phyloP scores from a whole-genome alignment of 2,797 vertebrate species.

The Melanotaenia nigrans region DNA sequence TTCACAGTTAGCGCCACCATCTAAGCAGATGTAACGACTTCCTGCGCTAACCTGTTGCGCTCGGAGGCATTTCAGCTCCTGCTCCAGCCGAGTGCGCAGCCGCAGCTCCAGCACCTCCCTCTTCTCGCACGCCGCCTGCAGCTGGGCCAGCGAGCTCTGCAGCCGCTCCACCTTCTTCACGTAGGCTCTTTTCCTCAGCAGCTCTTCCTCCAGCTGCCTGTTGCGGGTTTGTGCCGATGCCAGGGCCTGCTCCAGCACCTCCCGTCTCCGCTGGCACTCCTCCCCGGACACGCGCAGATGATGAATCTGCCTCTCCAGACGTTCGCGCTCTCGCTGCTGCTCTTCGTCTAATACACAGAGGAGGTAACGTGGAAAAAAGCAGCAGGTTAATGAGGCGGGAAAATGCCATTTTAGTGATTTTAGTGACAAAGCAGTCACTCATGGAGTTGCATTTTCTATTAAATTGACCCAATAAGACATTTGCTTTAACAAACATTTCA shows the following conservation, averaged over 20 bases:
- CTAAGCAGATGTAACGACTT: neutral
- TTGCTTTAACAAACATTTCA: slow-evolving; percentile 25
- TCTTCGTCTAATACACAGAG: slow-evolving; percentile 85
- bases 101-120: slow-evolving; percentile 91
- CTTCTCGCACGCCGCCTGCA: slow-evolving; percentile 96
- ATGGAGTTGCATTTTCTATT: slow-evolving; percentile 22
- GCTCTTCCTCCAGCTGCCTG: slow-evolving; percentile 90
- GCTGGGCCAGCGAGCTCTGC: slow-evolving; percentile 92
- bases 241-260: slow-evolving; percentile 91
- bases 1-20: neutral
- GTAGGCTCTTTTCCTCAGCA: slow-evolving; percentile 92
- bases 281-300: slow-evolving; percentile 87
- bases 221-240: slow-evolving; percentile 87
- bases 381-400: neutral
- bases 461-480: slow-evolving; percentile 53
- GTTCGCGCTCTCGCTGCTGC: slow-evolving; percentile 90
- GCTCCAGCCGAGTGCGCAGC: slow-evolving; percentile 92
- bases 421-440: neutral
- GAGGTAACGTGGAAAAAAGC: neutral
- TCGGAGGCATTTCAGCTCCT: slow-evolving; percentile 93
- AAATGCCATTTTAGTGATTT: neutral
- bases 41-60: slow-evolving; percentile 88
- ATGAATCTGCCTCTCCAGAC: slow-evolving; percentile 87
- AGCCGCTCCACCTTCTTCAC: slow-evolving; percentile 96
- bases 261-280: slow-evolving; percentile 89